Evolutionary conservation across 2,113 vertebrate genomes (phyloP).

Genomic region (Halcyon senegalensis): DNA sequence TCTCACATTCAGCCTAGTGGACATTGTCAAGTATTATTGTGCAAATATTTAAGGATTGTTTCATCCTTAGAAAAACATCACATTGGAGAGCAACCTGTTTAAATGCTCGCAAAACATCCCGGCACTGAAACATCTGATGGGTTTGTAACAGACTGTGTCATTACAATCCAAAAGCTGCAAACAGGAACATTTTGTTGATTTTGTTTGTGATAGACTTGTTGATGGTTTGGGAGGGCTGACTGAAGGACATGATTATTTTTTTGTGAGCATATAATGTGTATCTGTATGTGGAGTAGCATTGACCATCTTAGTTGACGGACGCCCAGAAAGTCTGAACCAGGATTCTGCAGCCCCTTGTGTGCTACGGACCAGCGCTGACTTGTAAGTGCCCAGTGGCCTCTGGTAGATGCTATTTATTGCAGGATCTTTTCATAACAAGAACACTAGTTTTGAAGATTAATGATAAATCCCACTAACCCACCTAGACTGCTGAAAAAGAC

Average conservation of each 20-base stretch:
- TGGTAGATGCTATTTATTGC: neutral
- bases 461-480: neutral
- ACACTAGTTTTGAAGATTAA: neutral
- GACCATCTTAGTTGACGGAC: neutral
- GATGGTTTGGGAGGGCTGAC: neutral
- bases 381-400: neutral
- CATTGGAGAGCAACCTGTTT: neutral
- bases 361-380: accelerated
- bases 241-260: neutral
- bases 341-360: no score
- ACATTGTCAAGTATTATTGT: neutral
- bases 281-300: neutral
- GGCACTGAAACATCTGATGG: conserved; percentile 2
- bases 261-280: neutral
- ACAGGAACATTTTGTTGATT: conserved; percentile 42
- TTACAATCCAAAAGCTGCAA: neutral
- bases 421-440: neutral
- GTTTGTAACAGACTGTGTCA: conserved; percentile 35
- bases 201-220: conserved; percentile 46
- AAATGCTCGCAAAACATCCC: neutral
- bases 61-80: neutral
- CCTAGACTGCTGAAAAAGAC: neutral
- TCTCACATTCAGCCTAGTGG: neutral
- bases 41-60: conserved; percentile 31
- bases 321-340: neutral